Conservation (phyloP, 2,888 invertebrate species). For the Himalopsyche anomala region DNA sequence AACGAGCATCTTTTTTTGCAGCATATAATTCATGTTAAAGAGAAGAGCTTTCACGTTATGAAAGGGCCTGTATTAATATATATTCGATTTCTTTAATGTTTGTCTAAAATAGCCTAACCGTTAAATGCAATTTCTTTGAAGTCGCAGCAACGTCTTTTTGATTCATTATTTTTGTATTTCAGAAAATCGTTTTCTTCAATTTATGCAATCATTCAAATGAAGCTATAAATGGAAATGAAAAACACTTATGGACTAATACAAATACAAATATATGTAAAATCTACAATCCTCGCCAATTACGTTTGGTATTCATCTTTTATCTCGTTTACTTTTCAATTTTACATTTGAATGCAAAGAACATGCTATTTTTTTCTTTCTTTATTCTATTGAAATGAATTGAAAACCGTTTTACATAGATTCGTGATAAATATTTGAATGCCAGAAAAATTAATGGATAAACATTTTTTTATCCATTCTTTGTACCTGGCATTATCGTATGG, state of each 20-base stretch:
- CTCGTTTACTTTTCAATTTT: conserved; percentile 29
- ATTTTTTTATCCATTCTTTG: not conserved
- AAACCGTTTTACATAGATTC: conserved; percentile 27
- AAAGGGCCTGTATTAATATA: too few species aligned
- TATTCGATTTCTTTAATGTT: too few species aligned
- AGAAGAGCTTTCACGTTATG: too few species aligned
- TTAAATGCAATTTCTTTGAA: too few species aligned
- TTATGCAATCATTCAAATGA: conserved; percentile 16
- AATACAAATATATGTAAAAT: not conserved
- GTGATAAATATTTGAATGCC: conserved; percentile 35
- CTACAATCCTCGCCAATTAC: not conserved
- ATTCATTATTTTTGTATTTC: too few species aligned
- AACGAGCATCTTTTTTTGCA: too few species aligned
- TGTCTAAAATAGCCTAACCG: too few species aligned
- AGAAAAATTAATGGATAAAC: conserved; percentile 25
- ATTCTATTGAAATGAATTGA: conserved; percentile 15
- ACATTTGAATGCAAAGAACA: conserved; percentile 21
- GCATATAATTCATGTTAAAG: too few species aligned
- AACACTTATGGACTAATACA: not conserved
- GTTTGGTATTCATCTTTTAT: conserved; percentile 32
- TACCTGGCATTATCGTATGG: not conserved
- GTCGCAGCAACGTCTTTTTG: too few species aligned
- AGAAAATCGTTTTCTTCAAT: too few species aligned
- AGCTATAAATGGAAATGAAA: not conserved
- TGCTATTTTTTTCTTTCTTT: not conserved